Base-by-base conservation (phyloP, 2,797 vertebrate species). In the Diglossa cyanea region DNA sequence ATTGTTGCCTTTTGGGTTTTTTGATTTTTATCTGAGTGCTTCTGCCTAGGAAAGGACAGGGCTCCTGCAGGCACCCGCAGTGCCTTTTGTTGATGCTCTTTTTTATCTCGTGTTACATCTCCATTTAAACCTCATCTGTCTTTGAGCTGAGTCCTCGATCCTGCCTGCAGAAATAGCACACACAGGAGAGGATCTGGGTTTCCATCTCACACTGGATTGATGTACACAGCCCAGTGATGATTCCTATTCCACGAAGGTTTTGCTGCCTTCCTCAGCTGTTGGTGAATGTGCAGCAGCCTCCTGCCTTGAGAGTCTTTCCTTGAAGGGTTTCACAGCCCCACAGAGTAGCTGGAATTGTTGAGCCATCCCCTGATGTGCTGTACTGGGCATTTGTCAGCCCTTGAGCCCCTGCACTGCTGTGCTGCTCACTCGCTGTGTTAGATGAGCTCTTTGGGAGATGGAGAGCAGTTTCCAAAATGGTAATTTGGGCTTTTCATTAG, bases 401-500 rank as follows among this genome's bases (percentile, higher is more conserved):
- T 35, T 21, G 6, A 12, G 70, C 82, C 77, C 21, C 26, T 53
- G 65, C 54, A 33, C 57, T 0, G 16, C 80, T 7, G 45, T 13
- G 77, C 74, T 19, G 70, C 90, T 79, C 31, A 0, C 39, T 83
- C 1, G 0, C 77, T 89, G 47, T 86, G 88, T 65, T 62, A 66
- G 62, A 72, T 68, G 92, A 88, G 94, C 80, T 94, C 50, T 86
- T 44, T 47, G 86, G 83, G 80, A 92, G 91, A 94, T 78, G 91
- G 85, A 90, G 58, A 88, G 76, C 28, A 1, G 45, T 88, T 86
- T 94, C 87, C 87, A 85, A 66, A 86, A 86, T 51, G 85, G 67
- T 86, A 61, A 90, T 95, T 83, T 25, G 75, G 90, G 88, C 79
- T 94, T 91, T 88, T 88, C 85, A 58, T 94, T 91, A 93, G 85